Percentiles rank a stretch among this genome's conserved stretches.
Conservation (phyloP, 1,140 invertebrate species). For the Doryteuthis pealeii region DNA sequence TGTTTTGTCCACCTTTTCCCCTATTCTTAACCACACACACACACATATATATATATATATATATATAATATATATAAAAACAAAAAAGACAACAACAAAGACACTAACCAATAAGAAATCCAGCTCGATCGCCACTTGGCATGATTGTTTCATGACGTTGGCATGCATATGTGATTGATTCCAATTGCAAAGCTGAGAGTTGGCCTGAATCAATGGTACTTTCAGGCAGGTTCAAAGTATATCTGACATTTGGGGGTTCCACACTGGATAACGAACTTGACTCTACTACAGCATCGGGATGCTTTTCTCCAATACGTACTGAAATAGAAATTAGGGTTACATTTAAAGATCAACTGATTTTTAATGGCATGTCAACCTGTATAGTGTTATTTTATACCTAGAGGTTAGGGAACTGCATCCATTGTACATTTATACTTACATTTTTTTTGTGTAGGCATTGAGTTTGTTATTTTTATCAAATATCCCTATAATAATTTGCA, state of each 20-base stretch:
- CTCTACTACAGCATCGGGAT: conserved; percentile 99
- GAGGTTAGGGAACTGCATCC: too few species aligned
- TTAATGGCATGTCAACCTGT: too few species aligned
- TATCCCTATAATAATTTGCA: too few species aligned
- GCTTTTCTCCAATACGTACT: conserved; percentile 92
- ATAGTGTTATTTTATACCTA: too few species aligned
- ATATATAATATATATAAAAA: conserved; percentile 18
- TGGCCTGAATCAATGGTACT: conserved; percentile 81
- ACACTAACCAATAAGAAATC: conserved; percentile 84
- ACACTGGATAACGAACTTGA: conserved; percentile 96
- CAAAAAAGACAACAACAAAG: background rate
- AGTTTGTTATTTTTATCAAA: too few species aligned
- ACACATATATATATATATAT: too few species aligned
- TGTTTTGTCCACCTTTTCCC: too few species aligned
- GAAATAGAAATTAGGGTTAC: too few species aligned
- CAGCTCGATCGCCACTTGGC: conserved; percentile 86
- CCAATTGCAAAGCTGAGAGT: conserved; percentile 93
- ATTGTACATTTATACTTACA: too few species aligned
- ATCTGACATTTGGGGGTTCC: conserved; percentile 91
- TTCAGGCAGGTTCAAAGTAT: conserved; percentile 82
- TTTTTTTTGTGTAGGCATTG: too few species aligned
- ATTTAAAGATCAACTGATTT: too few species aligned
- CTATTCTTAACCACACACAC: too few species aligned
- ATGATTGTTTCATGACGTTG: conserved; percentile 94
- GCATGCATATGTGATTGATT: conserved; percentile 92